Percentiles rank a stretch among this genome's conserved stretches.
These are phyloP conservation scores for Drosophila barbarae DNA, from an alignment of 2,888 invertebrate species.

Conservation along the genomic window DNA sequence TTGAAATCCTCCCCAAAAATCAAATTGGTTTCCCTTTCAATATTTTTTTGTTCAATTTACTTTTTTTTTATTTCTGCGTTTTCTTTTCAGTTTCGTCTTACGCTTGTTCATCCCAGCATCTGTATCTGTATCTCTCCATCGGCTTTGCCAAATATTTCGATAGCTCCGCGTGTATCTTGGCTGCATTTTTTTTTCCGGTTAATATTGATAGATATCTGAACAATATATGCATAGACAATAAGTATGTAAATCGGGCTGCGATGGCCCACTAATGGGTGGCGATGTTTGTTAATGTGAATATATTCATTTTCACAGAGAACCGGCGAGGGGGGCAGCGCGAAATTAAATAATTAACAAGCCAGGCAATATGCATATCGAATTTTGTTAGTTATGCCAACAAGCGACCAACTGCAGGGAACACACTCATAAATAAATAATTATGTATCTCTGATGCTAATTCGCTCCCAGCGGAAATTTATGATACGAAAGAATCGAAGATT, in stretches of 20 bases:
- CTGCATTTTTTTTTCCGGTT: slow-evolving; percentile 12
- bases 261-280: slow-evolving; percentile 40
- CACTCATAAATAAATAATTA: slow-evolving; percentile 34
- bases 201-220: slow-evolving; percentile 28
- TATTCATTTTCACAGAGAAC: slow-evolving; percentile 27
- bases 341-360: slow-evolving; percentile 36
- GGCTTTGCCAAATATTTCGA: slow-evolving; percentile 41
- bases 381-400: slow-evolving; percentile 32
- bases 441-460: slow-evolving; percentile 31
- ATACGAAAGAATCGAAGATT: slow-evolving; percentile 19
- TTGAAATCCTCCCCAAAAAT: slow-evolving; percentile 7
- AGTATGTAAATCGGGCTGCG: slow-evolving; percentile 28
- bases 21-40: slow-evolving; percentile 26
- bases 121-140: slow-evolving; percentile 15
- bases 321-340: slow-evolving; percentile 10
- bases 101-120: slow-evolving; percentile 1
- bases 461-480: slow-evolving; percentile 21
- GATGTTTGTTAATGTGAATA: slow-evolving; percentile 42
- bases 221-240: slow-evolving; percentile 25
- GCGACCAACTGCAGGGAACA: slow-evolving; percentile 24
- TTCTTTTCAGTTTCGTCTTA: slow-evolving; percentile 14
- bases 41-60: neutral
- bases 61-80: neutral
- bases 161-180: neutral
- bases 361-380: slow-evolving; percentile 35